Evolutionary conservation across 2,113 vertebrate genomes (phyloP), one percentile per base, ranked within the genome.

Genomic region (Nothoprocta perdicaria): DNA sequence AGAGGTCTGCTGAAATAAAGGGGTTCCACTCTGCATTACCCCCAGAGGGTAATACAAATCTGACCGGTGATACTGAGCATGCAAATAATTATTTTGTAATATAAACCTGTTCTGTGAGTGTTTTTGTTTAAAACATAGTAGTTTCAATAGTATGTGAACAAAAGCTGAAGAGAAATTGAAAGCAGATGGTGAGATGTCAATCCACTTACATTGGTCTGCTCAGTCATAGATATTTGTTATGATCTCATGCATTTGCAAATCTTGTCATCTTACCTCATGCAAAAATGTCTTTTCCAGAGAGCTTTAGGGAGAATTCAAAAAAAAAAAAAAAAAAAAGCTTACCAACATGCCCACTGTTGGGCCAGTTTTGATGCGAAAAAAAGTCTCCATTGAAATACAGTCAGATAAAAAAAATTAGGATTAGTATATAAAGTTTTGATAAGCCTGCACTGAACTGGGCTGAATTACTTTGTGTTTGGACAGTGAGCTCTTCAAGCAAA

Each of bases 341-440:
- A 98, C 98, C 98, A 72, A 97, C 93, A 90, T 92, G 87, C 29
- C 96, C 40, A 45, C 89, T 94, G 92, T 97, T 97, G 68, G 97
- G 96, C 97, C 97, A 72, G 97, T 96, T 4, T 97, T 92, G 8
- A 97, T 98, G 72, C 98, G 98, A 96, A 98, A 97, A 55, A 93
- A 98, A 98, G 97, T 98, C 98, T 98, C 98, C 58, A 96, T 97
- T 98, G 84, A 90, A 96, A 93, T 75, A 41, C 10, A 69, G 33
- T 8, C 46, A 79, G 48, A 33, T 18, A 57, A 6, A 18, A 53
- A 81, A 94, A 12, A 41, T 45, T 48, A 48, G 41, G 21, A n/a
- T 94, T 82, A 95, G 53, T 40, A 14, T 41, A 35, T 8, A 68
- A 27, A 83, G 66, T 45, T 87, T 58, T 29, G 52, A 75, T 62